Evolutionary conservation across 2,797 vertebrate genomes (phyloP), one percentile per base, ranked within the genome.

Genomic region (Melanotaenia nigrans): DNA sequence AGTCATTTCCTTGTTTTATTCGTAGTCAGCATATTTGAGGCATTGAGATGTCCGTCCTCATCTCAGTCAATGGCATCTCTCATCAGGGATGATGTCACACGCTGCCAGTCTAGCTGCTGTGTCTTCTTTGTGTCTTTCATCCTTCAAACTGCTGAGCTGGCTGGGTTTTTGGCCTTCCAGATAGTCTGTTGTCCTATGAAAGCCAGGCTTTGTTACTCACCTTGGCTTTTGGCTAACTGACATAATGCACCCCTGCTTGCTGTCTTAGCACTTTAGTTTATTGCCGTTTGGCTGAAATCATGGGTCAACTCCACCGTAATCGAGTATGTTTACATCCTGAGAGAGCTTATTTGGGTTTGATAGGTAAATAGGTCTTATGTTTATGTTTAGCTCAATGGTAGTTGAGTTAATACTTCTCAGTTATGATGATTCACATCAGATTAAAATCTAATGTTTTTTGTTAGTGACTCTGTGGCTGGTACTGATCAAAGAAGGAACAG

Each of bases 21-120:
- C 65, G 80, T 79, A 75, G 68, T 82, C 77, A 74, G 83, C 85
- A 87, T 73, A 77, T 77, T 75, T 14, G 60, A 82, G 61, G 77
- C 68, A 35, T 66, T 72, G 85, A 85, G 79, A 79, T 38, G 67
- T 53, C 16, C 5, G 68, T 69, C 78, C 51, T 64, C 66, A 53
- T 87, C 24, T n/a, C 74, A 61, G 68, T 79, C 85, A 81, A 7
- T 66, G 63, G 65, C 36, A 62, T 78, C 84, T 84, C 73, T 75
- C 75, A 75, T 83, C 61, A 75, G 70, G 56, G 70, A 55, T 71
- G 54, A 64, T n/a, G 63, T 77, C 63, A 66, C 75, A 22, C 74
- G 60, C 71, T 66, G 65, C 63, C 73, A 62, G 61, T 73, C 35
- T 45, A 22, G 67, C 66, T 72, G 69, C 66, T 72, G 66, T 70